Conservation (phyloP, 2,797 vertebrate species). For the Danio kyathit region DNA sequence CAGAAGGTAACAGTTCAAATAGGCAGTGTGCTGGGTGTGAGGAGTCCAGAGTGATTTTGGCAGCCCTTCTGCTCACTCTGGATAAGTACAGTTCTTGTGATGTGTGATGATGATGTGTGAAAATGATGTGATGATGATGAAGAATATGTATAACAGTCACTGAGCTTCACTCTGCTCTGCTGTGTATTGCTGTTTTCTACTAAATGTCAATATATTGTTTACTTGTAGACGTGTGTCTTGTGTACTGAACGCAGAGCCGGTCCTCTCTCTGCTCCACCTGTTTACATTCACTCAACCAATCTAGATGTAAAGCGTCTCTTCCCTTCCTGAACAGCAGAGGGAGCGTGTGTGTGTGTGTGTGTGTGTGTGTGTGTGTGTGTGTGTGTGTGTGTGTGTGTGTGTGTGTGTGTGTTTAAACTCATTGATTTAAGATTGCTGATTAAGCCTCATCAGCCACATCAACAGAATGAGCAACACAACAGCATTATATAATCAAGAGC, state of each 20-base stretch:
- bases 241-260: background rate
- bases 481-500: constrained; percentile 78
- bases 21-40: too few species aligned
- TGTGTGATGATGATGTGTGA: too few species aligned
- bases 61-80: too few species aligned
- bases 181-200: too few species aligned
- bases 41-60: too few species aligned
- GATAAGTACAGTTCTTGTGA: too few species aligned
- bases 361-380: constrained; percentile 8
- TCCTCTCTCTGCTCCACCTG: background rate
- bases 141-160: too few species aligned
- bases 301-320: constrained; percentile 42
- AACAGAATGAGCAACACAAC: constrained; percentile 70
- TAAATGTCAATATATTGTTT: too few species aligned
- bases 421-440: constrained; percentile 76
- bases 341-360: constrained; percentile 44
- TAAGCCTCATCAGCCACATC: constrained; percentile 77
- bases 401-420: constrained; percentile 39
- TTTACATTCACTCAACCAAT: constrained; percentile 32
- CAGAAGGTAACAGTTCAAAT: too few species aligned
- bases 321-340: constrained; percentile 33
- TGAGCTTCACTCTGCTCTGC: too few species aligned
- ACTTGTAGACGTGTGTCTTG: too few species aligned
- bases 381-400: constrained; percentile 3
- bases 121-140: too few species aligned